Evolutionary conservation across 1,140 invertebrate species (phyloP).

Genomic region (Brachionus calyciflorus): DNA sequence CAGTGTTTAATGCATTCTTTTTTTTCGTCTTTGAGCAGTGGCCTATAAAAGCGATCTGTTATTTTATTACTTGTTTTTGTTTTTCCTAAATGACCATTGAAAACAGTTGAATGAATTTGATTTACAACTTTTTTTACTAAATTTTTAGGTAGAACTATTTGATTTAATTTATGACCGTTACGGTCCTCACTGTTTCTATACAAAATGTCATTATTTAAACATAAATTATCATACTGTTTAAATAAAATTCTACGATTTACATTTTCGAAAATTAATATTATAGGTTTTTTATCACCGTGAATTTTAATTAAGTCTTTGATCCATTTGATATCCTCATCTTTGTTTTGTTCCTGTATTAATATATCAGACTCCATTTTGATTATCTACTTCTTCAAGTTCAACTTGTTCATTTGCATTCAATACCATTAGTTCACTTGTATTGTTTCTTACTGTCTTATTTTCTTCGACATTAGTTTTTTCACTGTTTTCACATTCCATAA

Average conservation of each 20-base stretch:
- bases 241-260: conserved; percentile 18
- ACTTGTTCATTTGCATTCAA: too few relatives aligned
- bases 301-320: conserved; percentile 4
- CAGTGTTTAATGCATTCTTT: too few relatives aligned
- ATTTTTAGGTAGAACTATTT: not conserved
- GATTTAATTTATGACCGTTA: not conserved
- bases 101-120: not conserved
- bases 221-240: conserved; percentile 14
- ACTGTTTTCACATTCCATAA: too few relatives aligned
- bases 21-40: too few relatives aligned
- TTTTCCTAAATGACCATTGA: not conserved
- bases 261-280: conserved; percentile 33
- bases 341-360: not conserved
- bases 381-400: too few relatives aligned
- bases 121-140: not conserved
- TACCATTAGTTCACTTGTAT: too few relatives aligned
- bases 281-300: conserved; percentile 25
- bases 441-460: too few relatives aligned
- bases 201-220: not conserved
- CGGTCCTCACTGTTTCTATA: not conserved
- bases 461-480: too few relatives aligned
- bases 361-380: not conserved
- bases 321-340: not conserved
- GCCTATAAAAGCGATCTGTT: too few relatives aligned
- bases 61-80: too few relatives aligned